Evolutionary conservation across 2,888 invertebrate species (phyloP).

Genomic region (Lasioglossum lativentre): DNA sequence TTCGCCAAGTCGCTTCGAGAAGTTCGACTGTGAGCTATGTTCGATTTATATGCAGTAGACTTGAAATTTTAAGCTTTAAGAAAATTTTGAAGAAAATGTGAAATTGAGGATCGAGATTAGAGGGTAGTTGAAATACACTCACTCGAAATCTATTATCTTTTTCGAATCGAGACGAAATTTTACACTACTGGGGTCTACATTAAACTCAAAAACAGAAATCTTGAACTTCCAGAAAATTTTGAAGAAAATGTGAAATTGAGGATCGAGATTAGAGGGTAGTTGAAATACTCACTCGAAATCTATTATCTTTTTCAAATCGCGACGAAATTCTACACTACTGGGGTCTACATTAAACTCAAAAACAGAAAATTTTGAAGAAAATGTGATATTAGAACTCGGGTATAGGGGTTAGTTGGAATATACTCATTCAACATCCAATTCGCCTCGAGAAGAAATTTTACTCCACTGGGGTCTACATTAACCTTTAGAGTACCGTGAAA

Average conservation of each 20-base stretch:
- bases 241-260: too few relatives aligned
- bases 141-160: neutral
- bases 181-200: neutral
- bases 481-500: too few relatives aligned
- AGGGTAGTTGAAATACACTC: too few relatives aligned
- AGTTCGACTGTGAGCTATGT: too few relatives aligned
- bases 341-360: neutral
- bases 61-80: neutral
- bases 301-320: neutral
- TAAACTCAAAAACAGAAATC: neutral
- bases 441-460: neutral
- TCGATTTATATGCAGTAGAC: too few relatives aligned
- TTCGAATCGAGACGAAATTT: neutral
- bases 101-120: too few relatives aligned
- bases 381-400: neutral
- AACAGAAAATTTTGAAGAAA: neutral
- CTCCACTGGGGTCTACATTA: too few relatives aligned
- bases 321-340: neutral
- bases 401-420: too few relatives aligned
- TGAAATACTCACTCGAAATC: neutral
- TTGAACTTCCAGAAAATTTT: too few relatives aligned
- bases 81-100: too few relatives aligned
- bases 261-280: neutral
- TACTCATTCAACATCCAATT: too few relatives aligned
- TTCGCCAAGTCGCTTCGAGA: neutral